Conservation (phyloP, 2,888 invertebrate genomes). For the Drosophila acutilabella region DNA sequence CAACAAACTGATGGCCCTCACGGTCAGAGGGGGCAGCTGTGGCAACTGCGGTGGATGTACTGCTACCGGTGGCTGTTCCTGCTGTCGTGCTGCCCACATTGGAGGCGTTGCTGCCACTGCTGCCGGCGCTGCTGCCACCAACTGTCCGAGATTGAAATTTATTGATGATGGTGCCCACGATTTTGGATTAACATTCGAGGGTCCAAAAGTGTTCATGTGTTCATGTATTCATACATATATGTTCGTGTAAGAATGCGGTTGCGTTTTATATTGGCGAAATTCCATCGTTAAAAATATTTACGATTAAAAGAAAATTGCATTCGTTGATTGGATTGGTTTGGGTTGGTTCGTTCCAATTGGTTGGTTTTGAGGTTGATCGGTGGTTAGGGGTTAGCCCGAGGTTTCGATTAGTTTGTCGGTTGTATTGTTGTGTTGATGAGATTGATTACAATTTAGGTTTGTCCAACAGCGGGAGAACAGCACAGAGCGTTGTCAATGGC, state of each 20-base stretch:
- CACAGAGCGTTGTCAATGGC: neutral
- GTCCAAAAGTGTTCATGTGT: constrained; percentile 27
- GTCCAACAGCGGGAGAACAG: constrained; percentile 21
- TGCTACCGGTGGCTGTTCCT: constrained; percentile 66
- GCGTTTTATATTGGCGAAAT: constrained; percentile 69
- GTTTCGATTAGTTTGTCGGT: constrained; percentile 43
- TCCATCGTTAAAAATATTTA: constrained; percentile 74
- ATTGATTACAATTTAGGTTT: constrained; percentile 72
- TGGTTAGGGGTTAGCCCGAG: constrained; percentile 17
- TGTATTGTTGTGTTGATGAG: constrained; percentile 73
- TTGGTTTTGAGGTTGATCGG: constrained; percentile 11
- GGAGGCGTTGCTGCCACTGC: constrained; percentile 78
- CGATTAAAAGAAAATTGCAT: constrained; percentile 80
- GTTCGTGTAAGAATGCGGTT: constrained; percentile 60
- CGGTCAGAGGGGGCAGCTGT: constrained; percentile 54
- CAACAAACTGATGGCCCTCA: constrained; percentile 81
- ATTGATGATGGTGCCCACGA: constrained; percentile 74
- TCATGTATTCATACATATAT: neutral
- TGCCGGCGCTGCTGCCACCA: constrained; percentile 78
- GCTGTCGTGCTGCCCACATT: constrained; percentile 72
- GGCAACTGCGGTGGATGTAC: constrained; percentile 66
- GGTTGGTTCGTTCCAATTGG: constrained; percentile 19
- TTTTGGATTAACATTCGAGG: constrained; percentile 28
- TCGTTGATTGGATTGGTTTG: constrained; percentile 73
- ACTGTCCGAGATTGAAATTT: constrained; percentile 81